Evolutionary conservation across 2,888 invertebrate genomes (phyloP).

Genomic region (Pammene aurita): DNA sequence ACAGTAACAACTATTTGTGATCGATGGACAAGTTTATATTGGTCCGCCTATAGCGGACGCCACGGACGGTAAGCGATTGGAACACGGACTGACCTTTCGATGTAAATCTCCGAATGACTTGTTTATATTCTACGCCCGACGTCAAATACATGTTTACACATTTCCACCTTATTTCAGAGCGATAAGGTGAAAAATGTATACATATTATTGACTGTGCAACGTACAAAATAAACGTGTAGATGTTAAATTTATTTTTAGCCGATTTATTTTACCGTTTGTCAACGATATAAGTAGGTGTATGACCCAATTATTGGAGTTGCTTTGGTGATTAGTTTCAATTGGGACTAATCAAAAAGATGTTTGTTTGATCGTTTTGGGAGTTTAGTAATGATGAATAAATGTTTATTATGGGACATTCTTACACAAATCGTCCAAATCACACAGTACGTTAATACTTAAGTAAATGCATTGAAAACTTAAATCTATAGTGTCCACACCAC

Average conservation of each 20-base stretch:
- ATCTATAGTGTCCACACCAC: too few relatives aligned
- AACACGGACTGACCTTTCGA: constrained; percentile 29
- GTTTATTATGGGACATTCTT: too few relatives aligned
- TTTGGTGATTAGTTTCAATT: constrained; percentile 22
- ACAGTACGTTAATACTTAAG: too few relatives aligned
- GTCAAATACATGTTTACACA: constrained; percentile 1
- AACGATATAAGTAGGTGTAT: neutral
- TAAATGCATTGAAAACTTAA: too few relatives aligned
- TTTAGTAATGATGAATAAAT: neutral
- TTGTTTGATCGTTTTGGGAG: neutral
- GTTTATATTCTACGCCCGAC: constrained; percentile 7
- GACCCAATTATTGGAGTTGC: neutral
- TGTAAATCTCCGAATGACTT: constrained; percentile 31
- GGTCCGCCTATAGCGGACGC: neutral
- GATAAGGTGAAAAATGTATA: constrained; percentile 1
- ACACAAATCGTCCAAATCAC: too few relatives aligned
- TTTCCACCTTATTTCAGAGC: neutral
- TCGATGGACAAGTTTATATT: neutral
- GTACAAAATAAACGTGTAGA: neutral
- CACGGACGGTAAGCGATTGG: neutral
- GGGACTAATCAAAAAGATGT: constrained; percentile 4
- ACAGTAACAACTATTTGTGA: neutral
- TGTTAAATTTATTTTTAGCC: neutral
- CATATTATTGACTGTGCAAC: neutral
- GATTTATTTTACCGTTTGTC: neutral